Evolutionary conservation across 2,888 invertebrate genomes (phyloP), one percentile per base, ranked within the genome.

Genomic region (Drosophila subquinaria): DNA sequence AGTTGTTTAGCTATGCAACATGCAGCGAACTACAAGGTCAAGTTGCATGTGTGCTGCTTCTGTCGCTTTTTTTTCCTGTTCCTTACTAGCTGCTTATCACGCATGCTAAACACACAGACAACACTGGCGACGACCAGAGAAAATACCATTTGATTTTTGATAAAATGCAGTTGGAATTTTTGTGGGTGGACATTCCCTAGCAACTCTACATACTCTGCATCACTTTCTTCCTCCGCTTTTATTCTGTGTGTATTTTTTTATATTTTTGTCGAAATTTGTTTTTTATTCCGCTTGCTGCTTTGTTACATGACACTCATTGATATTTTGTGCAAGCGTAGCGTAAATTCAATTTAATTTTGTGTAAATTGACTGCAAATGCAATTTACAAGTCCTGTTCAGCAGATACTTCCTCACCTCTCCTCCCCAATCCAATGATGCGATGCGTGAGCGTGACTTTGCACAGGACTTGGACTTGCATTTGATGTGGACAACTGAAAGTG

Each of bases 261-360:
- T 30, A 30, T 30, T 5, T 30, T 30, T 30, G 30, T 2, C 8
- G 8, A 30, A 30, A 6, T 5, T 30, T 30, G 27, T 20, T 33
- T 30, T 5, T n/a, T n/a, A 42, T 42, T 62, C 33, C 36, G 50
- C 53, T 43, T 79, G 83, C 79, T 80, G 27, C 27, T 30, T 30
- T 30, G 6, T 30, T 30, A 8, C 8, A 2, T 30, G 8, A 8
- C 30, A 0, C 8, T 27, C 27, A 27, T 30, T 30, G 8, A 27
- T 27, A 27, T 27, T 27, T 27, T 27, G 27, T 27, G 27, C 79
- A 82, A 79, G 83, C 80, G 27, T 27, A 79, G 83, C 80, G 84
- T 82, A 85, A 85, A 85, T 87, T 85, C 84, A 87, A 85, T 85
- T 85, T 87, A 84, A 87, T 80, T 84, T 80, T 87, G 82, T 83